Evolutionary conservation across 2,888 invertebrate genomes (phyloP).

Genomic region (Phoenoteleia sp.): DNA sequence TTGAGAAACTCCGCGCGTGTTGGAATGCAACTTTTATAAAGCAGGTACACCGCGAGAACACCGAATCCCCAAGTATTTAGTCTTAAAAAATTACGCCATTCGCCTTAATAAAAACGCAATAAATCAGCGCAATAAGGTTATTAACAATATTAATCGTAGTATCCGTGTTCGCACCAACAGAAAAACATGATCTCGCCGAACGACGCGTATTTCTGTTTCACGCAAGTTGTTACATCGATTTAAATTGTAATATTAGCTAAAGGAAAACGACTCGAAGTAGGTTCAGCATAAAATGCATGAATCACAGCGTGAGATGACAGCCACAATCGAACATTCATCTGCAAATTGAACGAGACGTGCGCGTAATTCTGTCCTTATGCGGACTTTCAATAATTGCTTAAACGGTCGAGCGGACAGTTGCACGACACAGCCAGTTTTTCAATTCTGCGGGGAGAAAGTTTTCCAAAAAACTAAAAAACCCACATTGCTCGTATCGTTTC

Average conservation of each 20-base stretch:
- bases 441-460: conserved; percentile 66
- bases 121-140: background rate
- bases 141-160: background rate
- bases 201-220: conserved; percentile 6
- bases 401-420: conserved; percentile 54
- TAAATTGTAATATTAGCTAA: conserved; percentile 13
- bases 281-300: conserved; percentile 32
- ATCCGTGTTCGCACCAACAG: background rate
- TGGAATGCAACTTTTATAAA: conserved; percentile 42
- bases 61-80: background rate
- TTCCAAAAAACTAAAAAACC: conserved; percentile 68
- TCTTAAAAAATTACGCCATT: background rate
- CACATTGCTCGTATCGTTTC: conserved; percentile 17
- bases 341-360: conserved; percentile 60
- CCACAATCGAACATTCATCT: conserved; percentile 51
- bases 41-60: background rate
- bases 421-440: conserved; percentile 52
- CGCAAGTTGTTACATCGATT: conserved; percentile 27
- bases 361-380: conserved; percentile 63
- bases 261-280: conserved; percentile 15
- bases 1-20: conserved; percentile 29
- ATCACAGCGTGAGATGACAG: conserved; percentile 27
- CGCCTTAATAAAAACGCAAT: background rate
- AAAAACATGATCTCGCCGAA: background rate
- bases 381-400: conserved; percentile 72